Conservation (phyloP, 2,113 vertebrate species). For the Pycnonotus jocosus region DNA sequence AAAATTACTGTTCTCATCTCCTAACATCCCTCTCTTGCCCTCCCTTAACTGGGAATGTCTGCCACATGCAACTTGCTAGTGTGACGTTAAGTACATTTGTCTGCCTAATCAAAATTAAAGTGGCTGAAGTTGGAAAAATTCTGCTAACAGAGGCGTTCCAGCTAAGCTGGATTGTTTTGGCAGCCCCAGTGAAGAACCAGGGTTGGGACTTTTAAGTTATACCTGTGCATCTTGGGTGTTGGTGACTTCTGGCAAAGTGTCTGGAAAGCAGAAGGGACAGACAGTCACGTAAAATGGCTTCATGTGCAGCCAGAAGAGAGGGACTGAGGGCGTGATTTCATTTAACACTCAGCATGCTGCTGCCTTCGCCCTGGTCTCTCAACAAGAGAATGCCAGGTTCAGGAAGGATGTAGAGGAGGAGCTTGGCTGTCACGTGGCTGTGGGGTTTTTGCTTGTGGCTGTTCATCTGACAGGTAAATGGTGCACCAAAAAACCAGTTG, state of each 20-base stretch:
- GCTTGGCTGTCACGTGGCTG: rapidly evolving
- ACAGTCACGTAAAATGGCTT: not conserved
- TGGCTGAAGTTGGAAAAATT: not conserved
- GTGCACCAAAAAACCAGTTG: not conserved
- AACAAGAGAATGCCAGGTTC: not conserved
- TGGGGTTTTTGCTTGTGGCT: not conserved
- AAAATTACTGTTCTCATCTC: not conserved
- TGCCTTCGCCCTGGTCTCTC: not conserved
- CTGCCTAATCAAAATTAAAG: not conserved
- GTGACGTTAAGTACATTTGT: not conserved
- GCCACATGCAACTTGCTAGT: not conserved
- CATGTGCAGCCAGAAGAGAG: not conserved
- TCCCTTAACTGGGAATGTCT: not conserved
- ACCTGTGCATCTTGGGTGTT: not conserved
- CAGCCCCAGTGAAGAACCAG: not conserved
- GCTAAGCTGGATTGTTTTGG: not conserved
- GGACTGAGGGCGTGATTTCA: not conserved
- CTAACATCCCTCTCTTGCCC: not conserved
- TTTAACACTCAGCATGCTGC: not conserved
- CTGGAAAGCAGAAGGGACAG: not conserved
- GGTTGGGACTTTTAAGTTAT: not conserved
- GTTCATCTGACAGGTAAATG: not conserved
- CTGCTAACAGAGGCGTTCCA: not conserved
- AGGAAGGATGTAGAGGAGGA: not conserved
- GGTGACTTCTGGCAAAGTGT: not conserved